phyloP scores from a whole-genome alignment of 2,113 vertebrate genomes.

The Poeciliopsis turrubarensis region DNA sequence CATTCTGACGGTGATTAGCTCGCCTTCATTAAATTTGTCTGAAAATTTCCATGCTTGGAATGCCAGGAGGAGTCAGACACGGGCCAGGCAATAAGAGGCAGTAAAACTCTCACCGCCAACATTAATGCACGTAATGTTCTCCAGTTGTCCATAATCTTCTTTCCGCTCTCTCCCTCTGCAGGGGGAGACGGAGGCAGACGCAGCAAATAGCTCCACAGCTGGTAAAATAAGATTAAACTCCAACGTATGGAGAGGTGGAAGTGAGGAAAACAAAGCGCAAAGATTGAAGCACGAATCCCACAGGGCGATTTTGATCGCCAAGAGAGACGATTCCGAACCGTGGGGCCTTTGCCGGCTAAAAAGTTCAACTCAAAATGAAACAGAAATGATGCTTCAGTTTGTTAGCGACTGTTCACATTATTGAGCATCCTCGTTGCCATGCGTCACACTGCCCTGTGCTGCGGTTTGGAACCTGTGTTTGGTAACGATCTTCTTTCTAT shows the following conservation, averaged over 20 bases:
- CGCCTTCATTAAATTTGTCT: constrained; percentile 69
- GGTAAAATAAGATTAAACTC: constrained; percentile 18
- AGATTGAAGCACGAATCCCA: neutral
- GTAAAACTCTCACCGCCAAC: constrained; percentile 57
- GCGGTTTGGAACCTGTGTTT: neutral
- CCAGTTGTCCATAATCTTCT: constrained; percentile 32
- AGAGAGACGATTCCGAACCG: neutral
- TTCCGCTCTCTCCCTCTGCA: constrained; percentile 36
- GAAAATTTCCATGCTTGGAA: constrained; percentile 65
- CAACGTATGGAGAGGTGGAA: constrained; percentile 2
- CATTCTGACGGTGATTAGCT: constrained; percentile 75
- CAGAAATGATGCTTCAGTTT: too few relatives aligned
- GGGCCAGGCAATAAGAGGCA: constrained; percentile 60
- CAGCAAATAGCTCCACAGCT: constrained; percentile 66
- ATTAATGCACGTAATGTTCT: constrained; percentile 64
- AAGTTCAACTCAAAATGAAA: neutral
- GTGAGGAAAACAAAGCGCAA: constrained; percentile 23
- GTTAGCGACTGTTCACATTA: neutral
- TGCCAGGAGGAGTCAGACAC: constrained; percentile 60
- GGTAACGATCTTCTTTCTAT: neutral
- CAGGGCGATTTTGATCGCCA: neutral
- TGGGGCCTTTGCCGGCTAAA: too few relatives aligned
- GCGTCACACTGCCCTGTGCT: too few relatives aligned
- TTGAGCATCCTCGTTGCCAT: neutral
- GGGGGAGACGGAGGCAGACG: constrained; percentile 61